Conservation (phyloP, 2,888 invertebrate genomes). For the Drosophila seclusa region DNA sequence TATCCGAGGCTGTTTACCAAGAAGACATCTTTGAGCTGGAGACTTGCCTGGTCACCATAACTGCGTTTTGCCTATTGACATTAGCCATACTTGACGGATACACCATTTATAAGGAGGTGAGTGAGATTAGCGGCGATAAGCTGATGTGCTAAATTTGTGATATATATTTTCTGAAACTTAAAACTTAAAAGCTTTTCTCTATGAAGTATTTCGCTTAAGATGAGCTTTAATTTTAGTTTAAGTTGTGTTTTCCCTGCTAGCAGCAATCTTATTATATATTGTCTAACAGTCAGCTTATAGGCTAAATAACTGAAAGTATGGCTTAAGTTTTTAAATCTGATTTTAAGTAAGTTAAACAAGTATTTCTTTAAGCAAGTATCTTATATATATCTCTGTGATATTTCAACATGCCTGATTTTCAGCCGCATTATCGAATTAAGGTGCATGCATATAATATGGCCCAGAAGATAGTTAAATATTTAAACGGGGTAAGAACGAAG, state of each 20-base stretch:
- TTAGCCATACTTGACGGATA: conserved; percentile 78
- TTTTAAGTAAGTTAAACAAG: background rate
- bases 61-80: conserved; percentile 62
- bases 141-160: background rate
- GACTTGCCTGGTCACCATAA: conserved; percentile 64
- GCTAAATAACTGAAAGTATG: background rate
- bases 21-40: conserved; percentile 79
- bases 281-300: background rate
- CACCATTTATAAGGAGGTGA: conserved; percentile 84
- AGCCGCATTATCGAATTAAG: conserved; percentile 38
- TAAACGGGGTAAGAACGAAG: conserved; percentile 39
- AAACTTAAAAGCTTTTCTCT: background rate
- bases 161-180: background rate
- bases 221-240: background rate
- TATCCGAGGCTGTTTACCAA: conserved; percentile 78
- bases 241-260: background rate
- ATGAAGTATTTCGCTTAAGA: background rate
- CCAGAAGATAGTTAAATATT: conserved; percentile 53
- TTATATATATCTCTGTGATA: background rate
- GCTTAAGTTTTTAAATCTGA: background rate
- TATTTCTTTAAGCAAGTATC: background rate
- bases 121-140: conserved; percentile 6
- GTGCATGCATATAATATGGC: conserved; percentile 25
- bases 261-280: background rate
- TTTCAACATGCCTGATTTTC: conserved; percentile 2